A percentile compares a stretch with the other conserved stretches of the same genome.
Conservation (phyloP, 2,888 invertebrate species). For the Bhutanitis thaidina region DNA sequence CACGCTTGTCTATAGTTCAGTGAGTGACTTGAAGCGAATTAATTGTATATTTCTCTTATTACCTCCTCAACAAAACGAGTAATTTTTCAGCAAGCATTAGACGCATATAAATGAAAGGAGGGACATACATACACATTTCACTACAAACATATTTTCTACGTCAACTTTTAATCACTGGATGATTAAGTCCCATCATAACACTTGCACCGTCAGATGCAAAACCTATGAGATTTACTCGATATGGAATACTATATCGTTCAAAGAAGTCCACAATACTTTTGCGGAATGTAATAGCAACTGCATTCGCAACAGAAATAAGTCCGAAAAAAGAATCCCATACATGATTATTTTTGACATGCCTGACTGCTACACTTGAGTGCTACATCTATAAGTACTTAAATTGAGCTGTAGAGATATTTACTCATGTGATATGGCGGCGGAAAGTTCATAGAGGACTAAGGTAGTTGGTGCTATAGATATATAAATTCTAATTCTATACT, state of each 20-base stretch:
- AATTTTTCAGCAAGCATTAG: background rate
- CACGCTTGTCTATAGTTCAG: no score
- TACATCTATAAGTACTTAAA: no score
- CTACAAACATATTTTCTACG: background rate
- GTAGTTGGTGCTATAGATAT: no score
- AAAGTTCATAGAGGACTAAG: no score
- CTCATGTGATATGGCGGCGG: no score
- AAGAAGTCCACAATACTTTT: background rate
- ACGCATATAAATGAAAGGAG: background rate
- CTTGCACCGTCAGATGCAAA: background rate
- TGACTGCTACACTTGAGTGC: background rate
- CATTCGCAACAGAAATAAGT: background rate
- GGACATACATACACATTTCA: background rate
- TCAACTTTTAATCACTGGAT: conserved; percentile 3
- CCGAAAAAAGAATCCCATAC: background rate
- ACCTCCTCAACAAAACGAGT: background rate
- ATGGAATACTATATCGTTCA: background rate
- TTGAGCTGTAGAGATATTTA: no score
- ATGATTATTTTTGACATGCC: background rate
- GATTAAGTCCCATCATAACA: conserved; percentile 9
- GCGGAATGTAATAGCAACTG: background rate
- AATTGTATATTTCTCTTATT: background rate
- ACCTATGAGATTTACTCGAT: background rate
- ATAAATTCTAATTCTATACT: no score
- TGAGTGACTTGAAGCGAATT: background rate